Evolutionary conservation across 2,113 vertebrate genomes (phyloP), one percentile per base, ranked within the genome.

Genomic region (Pithys albifrons): DNA sequence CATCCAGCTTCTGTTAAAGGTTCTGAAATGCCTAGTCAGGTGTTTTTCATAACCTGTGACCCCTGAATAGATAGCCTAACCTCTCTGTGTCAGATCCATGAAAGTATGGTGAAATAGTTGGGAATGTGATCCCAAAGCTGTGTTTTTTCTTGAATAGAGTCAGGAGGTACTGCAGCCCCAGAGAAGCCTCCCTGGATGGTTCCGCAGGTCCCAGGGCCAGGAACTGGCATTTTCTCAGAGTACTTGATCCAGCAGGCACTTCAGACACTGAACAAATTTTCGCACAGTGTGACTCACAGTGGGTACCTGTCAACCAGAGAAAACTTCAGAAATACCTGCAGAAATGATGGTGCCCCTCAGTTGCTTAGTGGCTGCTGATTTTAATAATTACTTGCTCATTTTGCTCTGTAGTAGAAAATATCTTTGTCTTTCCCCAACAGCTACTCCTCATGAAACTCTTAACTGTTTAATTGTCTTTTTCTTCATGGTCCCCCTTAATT

Each of bases 1-100:
- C 74, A 89, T 95, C 71, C 93, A 97, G 75, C 85, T 96, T 74
- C 89, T 89, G 37, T 91, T 97, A 93, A 92, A 96, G 84, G 55
- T 54, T 92, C 89, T 96, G 88, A 96, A 97, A 95, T 97, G 92
- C 94, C 92, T 96, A 67, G 45, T 95, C 35, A 27, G 39, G 13
- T 45, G 24, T 55, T 85, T 91, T 86, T 75, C 5, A 1, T 76
- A 69, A 91, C 49, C 28, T 45, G 3, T 71, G 51, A n/a, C 59
- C 62, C 18, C 20, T 58, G 10, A 86, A 82, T 27, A 89, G n/a
- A 80, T 62, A 73, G 39, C 17, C 51, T 67, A 49, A 81, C 48
- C 58, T 88, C 14, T 51, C 35, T 57, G 12, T 7, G 5, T 84
- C 59, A 64, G 24, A 51, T 33, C 37, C 31, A 35, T 79, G 35